A percentile compares a stretch with the other conserved stretches of the same genome.
phyloP scores from a whole-genome alignment of 1,140 invertebrate genomes.

The Reticulitermes speratus region DNA sequence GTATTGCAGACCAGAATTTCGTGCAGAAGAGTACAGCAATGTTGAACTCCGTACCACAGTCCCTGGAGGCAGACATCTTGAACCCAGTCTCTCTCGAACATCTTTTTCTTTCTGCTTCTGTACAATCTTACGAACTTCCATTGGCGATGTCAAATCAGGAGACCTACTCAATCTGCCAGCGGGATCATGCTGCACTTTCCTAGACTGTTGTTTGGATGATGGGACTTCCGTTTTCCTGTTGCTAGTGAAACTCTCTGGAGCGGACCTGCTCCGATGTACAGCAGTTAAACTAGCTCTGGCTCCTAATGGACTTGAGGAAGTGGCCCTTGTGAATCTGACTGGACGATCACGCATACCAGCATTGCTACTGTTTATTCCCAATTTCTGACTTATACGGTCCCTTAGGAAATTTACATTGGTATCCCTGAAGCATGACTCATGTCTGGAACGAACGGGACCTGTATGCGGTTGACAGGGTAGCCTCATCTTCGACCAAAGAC shows the following conservation, averaged over 20 bases:
- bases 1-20: constrained; percentile 35
- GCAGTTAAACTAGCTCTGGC: constrained; percentile 2
- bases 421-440: constrained; percentile 32
- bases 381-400: constrained; percentile 58
- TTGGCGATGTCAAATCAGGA: constrained; percentile 57
- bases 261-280: background rate
- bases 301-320: constrained; percentile 41
- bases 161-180: constrained; percentile 46
- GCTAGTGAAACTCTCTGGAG: background rate
- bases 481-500: constrained; percentile 59
- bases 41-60: constrained; percentile 48
- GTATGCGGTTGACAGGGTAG: constrained; percentile 39
- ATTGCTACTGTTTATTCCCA: constrained; percentile 41
- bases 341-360: constrained; percentile 39
- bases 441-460: constrained; percentile 29
- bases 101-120: constrained; percentile 45
- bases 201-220: background rate
- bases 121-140: constrained; percentile 58
- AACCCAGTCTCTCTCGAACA: constrained; percentile 38
- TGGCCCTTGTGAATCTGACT: constrained; percentile 45
- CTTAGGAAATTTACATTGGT: constrained; percentile 57
- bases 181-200: constrained; percentile 28
- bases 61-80: constrained; percentile 41
- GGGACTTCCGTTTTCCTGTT: background rate
- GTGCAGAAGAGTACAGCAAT: constrained; percentile 45